A percentile compares a stretch with the other conserved stretches of the same genome.
phyloP scores from a whole-genome alignment of 2,113 vertebrate genomes.

The Strigops habroptila region DNA sequence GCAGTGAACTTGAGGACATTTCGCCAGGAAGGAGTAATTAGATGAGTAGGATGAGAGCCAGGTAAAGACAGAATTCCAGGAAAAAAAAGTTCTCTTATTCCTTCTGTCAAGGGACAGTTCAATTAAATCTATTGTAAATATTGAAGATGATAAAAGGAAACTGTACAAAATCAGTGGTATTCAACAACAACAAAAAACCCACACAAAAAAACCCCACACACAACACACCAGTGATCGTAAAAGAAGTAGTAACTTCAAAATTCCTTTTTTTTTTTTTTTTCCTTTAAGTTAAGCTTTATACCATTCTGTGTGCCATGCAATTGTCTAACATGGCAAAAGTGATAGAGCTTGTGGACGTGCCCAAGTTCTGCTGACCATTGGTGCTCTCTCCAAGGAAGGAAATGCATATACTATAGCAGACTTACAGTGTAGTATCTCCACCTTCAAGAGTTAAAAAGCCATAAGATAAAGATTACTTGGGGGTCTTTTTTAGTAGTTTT shows the following conservation, averaged over 20 bases:
- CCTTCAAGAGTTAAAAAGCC: neutral
- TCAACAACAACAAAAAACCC: neutral
- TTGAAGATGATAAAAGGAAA: neutral
- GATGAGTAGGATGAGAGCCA: neutral
- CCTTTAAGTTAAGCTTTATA: neutral
- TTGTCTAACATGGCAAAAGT: neutral
- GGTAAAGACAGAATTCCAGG: neutral
- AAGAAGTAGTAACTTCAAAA: neutral
- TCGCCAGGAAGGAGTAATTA: neutral
- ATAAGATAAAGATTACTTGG: neutral
- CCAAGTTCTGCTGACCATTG: neutral
- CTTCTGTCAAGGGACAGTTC: neutral
- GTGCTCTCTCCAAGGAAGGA: neutral
- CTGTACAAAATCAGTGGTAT: neutral
- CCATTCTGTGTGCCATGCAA: neutral
- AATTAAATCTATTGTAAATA: neutral
- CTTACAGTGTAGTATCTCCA: neutral
- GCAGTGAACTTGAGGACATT: neutral
- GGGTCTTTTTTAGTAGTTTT: neutral
- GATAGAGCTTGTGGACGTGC: neutral
- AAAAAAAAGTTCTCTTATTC: neutral
- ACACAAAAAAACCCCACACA: accelerated
- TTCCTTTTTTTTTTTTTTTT: neutral
- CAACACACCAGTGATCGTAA: neutral
- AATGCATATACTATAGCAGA: neutral